Evolutionary conservation across 2,888 invertebrate genomes (phyloP).

Genomic region (Rotaria macrura): DNA sequence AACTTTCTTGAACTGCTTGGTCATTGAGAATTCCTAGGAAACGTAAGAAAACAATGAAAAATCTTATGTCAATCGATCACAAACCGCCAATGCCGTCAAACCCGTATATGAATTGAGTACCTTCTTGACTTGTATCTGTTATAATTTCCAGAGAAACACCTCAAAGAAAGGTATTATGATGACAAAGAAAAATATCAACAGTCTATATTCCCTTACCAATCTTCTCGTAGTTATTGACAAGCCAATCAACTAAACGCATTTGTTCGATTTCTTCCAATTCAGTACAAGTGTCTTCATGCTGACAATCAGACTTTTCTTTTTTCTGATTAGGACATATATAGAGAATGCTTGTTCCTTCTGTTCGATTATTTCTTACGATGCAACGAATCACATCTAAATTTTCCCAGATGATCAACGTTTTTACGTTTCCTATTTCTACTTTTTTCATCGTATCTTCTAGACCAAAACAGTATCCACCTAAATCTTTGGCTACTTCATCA

Average conservation of each 20-base stretch:
- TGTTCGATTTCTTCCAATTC: constrained; percentile 94
- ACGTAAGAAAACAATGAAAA: neutral
- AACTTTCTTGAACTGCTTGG: neutral
- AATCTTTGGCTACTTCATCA: constrained; percentile 76
- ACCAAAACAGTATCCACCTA: constrained; percentile 97
- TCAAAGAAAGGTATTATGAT: constrained; percentile 31
- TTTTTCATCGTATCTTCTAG: constrained; percentile 92
- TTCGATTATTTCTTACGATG: constrained; percentile 77
- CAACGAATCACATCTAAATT: constrained; percentile 95
- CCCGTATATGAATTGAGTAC: constrained; percentile 95
- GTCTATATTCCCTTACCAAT: constrained; percentile 57
- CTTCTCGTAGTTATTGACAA: constrained; percentile 97
- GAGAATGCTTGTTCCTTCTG: constrained; percentile 67
- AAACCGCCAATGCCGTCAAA: constrained; percentile 90
- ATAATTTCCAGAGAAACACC: constrained; percentile 96
- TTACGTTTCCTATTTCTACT: constrained; percentile 89
- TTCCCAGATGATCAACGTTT: constrained; percentile 98
- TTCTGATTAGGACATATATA: constrained; percentile 95
- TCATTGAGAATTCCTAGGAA: constrained; percentile 10
- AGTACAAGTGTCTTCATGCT: constrained; percentile 96
- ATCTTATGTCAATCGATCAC: neutral
- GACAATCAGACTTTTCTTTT: constrained; percentile 59
- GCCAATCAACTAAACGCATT: constrained; percentile 92
- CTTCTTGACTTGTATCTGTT: constrained; percentile 97
- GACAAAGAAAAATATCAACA: neutral